These are phyloP conservation scores for Cryptotis parvus DNA, from an alignment of 2,113 vertebrate species.

Conservation along the genomic window DNA sequence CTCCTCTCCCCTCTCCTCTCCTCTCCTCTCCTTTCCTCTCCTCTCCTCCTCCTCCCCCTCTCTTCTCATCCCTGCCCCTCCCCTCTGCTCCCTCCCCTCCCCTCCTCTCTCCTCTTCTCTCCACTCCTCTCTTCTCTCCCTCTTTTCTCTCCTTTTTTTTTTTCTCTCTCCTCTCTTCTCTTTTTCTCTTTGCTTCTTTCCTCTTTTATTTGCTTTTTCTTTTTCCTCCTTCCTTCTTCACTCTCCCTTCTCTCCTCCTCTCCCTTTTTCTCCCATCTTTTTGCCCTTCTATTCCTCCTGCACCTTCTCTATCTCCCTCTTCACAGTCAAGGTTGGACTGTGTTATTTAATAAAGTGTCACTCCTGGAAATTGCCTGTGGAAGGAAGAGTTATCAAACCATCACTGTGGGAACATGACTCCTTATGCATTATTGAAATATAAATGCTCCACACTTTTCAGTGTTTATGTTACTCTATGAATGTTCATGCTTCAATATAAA, in stretches of 20 bases:
- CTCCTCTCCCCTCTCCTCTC: background rate
- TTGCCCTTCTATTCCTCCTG: background rate
- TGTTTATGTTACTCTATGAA: background rate
- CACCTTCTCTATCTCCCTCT: background rate
- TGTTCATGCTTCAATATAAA: conserved; percentile 38
- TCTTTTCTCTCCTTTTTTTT: background rate
- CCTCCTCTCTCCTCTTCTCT: background rate
- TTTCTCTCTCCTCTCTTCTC: background rate
- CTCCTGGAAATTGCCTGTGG: background rate
- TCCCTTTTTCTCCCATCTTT: background rate
- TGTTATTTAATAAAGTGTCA: background rate
- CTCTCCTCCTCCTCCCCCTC: background rate
- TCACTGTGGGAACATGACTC: background rate
- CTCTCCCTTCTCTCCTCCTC: background rate
- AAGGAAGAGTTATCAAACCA: background rate
- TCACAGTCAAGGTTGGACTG: background rate
- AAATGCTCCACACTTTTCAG: background rate
- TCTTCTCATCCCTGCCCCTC: too few species aligned
- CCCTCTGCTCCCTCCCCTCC: background rate
- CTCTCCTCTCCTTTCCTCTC: background rate
- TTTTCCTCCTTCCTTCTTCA: too few species aligned
- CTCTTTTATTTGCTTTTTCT: background rate
- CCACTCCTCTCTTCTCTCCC: background rate
- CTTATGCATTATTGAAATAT: conserved; percentile 26
- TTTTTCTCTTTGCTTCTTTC: background rate